phyloP scores from a whole-genome alignment of 2,888 invertebrate species.

The Ceriagrion tenellum region DNA sequence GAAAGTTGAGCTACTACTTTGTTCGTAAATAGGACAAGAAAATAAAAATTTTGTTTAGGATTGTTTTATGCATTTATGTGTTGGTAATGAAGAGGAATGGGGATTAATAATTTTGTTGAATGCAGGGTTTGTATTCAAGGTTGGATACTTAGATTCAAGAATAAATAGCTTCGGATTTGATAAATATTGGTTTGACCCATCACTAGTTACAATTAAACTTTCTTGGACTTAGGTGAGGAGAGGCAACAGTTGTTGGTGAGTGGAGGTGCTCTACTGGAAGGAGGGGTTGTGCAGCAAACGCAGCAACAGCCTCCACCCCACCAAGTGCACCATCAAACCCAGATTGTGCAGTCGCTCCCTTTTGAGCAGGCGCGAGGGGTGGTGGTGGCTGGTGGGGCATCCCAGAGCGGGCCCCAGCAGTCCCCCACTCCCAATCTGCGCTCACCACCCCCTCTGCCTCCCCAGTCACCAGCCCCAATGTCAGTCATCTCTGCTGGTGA shows the following conservation, averaged over 20 bases:
- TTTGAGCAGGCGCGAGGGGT: conserved; percentile 44
- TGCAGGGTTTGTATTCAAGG: no score
- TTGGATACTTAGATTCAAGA: no score
- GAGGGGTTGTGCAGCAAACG: not conserved
- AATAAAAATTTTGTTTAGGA: no score
- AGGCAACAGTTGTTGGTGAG: conserved; percentile 54
- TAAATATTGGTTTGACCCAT: not conserved
- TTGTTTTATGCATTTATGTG: no score
- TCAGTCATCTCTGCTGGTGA: conserved; percentile 75
- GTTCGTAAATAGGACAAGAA: no score
- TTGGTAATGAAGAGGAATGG: no score
- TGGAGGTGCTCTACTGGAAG: conserved; percentile 38
- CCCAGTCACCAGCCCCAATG: conserved; percentile 68
- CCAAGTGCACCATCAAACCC: conserved; percentile 58
- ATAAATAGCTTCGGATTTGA: no score
- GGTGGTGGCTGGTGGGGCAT: not conserved
- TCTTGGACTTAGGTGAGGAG: conserved; percentile 7
- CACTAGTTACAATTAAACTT: not conserved
- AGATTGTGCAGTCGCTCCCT: conserved; percentile 26
- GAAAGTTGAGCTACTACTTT: no score
- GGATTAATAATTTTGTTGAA: no score
- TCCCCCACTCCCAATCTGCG: conserved; percentile 20
- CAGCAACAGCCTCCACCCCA: conserved; percentile 15
- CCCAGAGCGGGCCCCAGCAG: conserved; percentile 49
- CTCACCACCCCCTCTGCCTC: conserved; percentile 45